Conservation (phyloP, 2,113 vertebrate species). For the Neolamprologus tretocephalus region DNA sequence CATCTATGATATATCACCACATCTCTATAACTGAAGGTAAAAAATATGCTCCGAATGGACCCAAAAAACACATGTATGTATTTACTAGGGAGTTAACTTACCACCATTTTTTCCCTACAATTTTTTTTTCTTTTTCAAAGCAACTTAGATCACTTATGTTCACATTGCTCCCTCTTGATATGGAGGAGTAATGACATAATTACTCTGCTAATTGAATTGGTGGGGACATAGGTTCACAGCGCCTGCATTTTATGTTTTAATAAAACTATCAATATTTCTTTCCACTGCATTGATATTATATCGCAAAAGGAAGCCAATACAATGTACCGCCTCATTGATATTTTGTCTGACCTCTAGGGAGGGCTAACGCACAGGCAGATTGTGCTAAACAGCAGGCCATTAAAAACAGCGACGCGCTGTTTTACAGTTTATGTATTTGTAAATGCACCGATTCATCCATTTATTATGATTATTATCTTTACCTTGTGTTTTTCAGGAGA, state of each 20-base stretch:
- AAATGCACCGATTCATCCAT: background rate
- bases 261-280: background rate
- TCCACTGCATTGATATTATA: background rate
- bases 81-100: background rate
- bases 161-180: background rate
- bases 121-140: background rate
- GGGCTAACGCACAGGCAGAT: background rate
- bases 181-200: background rate
- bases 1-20: background rate
- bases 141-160: background rate
- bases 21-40: background rate
- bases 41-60: background rate
- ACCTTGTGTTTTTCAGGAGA: background rate
- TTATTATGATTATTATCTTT: background rate
- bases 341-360: background rate
- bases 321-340: background rate
- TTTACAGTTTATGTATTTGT: background rate
- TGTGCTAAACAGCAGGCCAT: background rate
- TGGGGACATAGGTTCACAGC: fast-evolving
- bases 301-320: background rate
- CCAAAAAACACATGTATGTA: background rate
- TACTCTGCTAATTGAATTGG: background rate
- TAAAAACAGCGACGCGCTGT: background rate
- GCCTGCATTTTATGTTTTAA: background rate
- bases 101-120: fast-evolving